A percentile compares a stretch with the other conserved stretches of the same genome.
Conservation (phyloP, 2,113 vertebrate species). For the Corythornis cristatus region DNA sequence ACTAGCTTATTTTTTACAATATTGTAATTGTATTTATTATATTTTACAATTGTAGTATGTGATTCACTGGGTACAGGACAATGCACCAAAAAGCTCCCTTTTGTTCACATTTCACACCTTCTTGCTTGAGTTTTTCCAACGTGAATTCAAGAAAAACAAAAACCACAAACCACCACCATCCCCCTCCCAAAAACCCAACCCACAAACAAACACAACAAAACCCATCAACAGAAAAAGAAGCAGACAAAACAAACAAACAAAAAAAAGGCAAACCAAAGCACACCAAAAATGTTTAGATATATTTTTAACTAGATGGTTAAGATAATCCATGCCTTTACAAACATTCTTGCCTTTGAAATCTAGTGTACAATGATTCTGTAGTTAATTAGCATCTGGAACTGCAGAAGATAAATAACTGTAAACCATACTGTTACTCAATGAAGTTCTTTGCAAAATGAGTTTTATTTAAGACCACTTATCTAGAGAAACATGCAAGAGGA, state of each 20-base stretch:
- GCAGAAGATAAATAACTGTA: not conserved
- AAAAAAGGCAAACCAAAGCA: not conserved
- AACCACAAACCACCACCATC: no score
- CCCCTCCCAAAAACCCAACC: not conserved
- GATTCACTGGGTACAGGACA: not conserved
- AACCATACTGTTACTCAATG: not conserved
- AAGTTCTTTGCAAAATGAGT: not conserved
- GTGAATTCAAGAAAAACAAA: not conserved
- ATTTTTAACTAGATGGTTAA: not conserved
- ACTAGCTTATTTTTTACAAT: not conserved
- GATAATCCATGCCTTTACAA: not conserved
- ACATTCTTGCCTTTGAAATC: not conserved
- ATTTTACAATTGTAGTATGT: not conserved
- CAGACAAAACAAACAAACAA: no score
- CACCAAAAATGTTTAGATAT: not conserved
- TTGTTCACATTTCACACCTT: not conserved
- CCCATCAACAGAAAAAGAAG: no score
- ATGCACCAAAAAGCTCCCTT: not conserved
- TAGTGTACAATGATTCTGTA: not conserved
- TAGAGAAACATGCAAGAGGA: not conserved
- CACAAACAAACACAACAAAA: not conserved
- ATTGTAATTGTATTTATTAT: not conserved
- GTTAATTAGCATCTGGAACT: not conserved
- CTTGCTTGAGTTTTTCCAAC: not conserved
- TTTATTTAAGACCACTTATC: not conserved